phyloP scores from a whole-genome alignment of 1,140 invertebrate species.

The Drosophila pruinosa region DNA sequence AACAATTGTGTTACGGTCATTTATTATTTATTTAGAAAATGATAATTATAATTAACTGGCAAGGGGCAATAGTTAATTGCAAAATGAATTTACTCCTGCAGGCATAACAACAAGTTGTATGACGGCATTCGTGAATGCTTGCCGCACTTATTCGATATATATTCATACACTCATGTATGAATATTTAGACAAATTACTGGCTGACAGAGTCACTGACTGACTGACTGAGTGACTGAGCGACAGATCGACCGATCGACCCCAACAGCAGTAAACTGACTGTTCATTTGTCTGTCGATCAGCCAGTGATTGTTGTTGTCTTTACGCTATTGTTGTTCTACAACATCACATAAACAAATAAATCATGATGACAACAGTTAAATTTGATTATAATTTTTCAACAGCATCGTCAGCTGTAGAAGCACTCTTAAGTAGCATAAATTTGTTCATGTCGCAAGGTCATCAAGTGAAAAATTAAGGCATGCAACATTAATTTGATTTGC shows the following conservation, averaged over 20 bases:
- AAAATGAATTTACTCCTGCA: constrained; percentile 68
- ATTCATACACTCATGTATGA: constrained; percentile 21
- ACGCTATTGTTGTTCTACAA: constrained; percentile 50
- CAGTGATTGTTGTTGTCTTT: constrained; percentile 52
- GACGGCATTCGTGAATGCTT: constrained; percentile 45
- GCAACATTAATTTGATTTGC: constrained; percentile 80
- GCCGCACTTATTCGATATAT: constrained; percentile 15
- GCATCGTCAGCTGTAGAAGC: constrained; percentile 10
- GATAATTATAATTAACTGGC: constrained; percentile 68
- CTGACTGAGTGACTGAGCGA: constrained; percentile 37
- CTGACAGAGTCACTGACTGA: constrained; percentile 41
- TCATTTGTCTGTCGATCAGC: constrained; percentile 59
- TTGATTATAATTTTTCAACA: constrained; percentile 70
- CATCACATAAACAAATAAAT: constrained; percentile 56
- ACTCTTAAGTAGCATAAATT: constrained; percentile 53
- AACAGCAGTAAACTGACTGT: constrained; percentile 18
- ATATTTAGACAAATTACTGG: constrained; percentile 47
- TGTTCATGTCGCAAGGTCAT: constrained; percentile 70
- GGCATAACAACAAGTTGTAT: constrained; percentile 62
- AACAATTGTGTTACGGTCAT: constrained; percentile 35
- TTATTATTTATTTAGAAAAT: constrained; percentile 45
- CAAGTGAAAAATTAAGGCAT: constrained; percentile 65
- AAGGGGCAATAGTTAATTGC: constrained; percentile 54
- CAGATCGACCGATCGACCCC: constrained; percentile 11
- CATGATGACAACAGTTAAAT: constrained; percentile 80